Base-by-base conservation (phyloP, 2,113 vertebrate genomes). In the Panthera tigris region DNA sequence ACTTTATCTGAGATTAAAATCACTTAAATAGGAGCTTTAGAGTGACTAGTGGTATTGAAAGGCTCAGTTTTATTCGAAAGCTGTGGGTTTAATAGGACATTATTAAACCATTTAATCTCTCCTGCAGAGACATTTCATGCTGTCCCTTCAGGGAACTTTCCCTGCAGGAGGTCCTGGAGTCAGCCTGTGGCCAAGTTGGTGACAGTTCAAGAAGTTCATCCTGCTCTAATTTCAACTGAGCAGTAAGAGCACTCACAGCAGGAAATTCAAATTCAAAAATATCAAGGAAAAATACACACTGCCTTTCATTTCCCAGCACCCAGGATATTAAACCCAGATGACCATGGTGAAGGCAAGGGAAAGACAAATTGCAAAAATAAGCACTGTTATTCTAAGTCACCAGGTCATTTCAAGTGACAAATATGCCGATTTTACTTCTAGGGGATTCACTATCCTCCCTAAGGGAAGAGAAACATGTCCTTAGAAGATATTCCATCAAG, bases 71-170 rank as follows among this genome's bases (percentile, higher is more conserved):
- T 98, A 96, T 97, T 98, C 98, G 97, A 98, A 98, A 98, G 96
- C 97, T 97, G 61, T 10, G 92, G 74, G 93, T 97, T 98, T 98
- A 98, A 98, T 98, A 97, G 97, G 98, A 98, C 98, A 98, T 98
- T 98, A 99, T 98, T 97, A 98, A 98, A 98, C 97, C 98, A 98
- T 98, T 98, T 98, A 98, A 98, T 98, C 97, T 98, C 97, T 98
- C 96, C 96, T 97, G 96, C 94, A 61, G 97, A 98, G 98, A 97
- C 97, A 93, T 96, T 97, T 98, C 97, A 97, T 76, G 80, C 27
- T 65, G 96, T 96, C 98, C 97, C 98, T 97, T 98, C 76, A 39
- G 98, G 98, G 98, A 97, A 45, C 80, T 52, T 89, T 95, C 63
- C 92, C 98, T 85, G 74, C 91, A 80, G 95, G 97, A 95, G 97